Evolutionary conservation across 2,797 vertebrate genomes (phyloP).

Genomic region (Girardinus metallicus): DNA sequence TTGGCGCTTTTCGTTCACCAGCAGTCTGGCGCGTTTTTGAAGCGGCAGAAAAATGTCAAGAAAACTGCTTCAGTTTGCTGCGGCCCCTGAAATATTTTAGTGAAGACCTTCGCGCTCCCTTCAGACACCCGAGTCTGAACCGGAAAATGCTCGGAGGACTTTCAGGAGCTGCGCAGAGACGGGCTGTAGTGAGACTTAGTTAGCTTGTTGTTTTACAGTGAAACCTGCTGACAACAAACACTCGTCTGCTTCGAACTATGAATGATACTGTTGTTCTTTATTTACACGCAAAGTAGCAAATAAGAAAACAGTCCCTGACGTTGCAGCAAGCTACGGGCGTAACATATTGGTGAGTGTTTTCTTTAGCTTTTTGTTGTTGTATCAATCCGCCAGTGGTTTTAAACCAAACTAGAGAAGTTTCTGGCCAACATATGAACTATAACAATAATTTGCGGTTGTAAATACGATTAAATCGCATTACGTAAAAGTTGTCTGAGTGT

Average conservation of each 20-base stretch:
- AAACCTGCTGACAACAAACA: constrained; percentile 16
- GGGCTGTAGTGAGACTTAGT: constrained; percentile 18
- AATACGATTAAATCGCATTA: not conserved
- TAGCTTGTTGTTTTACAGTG: constrained; percentile 56
- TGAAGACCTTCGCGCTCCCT: not conserved
- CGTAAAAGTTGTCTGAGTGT: not conserved
- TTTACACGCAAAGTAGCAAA: not conserved
- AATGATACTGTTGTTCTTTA: not conserved
- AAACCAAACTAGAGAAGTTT: not conserved
- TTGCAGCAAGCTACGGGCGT: not conserved
- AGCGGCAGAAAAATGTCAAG: constrained; percentile 27
- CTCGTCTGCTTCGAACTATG: constrained; percentile 18
- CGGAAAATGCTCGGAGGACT: constrained; percentile 4
- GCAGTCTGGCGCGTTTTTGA: constrained; percentile 76
- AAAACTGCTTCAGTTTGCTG: constrained; percentile 8
- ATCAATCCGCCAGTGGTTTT: not conserved
- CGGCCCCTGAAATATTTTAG: not conserved
- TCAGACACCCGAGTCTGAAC: not conserved
- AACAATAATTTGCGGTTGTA: not conserved
- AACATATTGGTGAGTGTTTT: constrained; percentile 56
- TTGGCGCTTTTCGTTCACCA: constrained; percentile 82
- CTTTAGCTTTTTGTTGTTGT: constrained; percentile 4
- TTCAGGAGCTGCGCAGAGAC: constrained; percentile 5
- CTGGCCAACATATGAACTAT: not conserved
- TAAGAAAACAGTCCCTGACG: not conserved